Conservation (phyloP, 2,797 vertebrate genomes). For the Halcyon chelicuti region DNA sequence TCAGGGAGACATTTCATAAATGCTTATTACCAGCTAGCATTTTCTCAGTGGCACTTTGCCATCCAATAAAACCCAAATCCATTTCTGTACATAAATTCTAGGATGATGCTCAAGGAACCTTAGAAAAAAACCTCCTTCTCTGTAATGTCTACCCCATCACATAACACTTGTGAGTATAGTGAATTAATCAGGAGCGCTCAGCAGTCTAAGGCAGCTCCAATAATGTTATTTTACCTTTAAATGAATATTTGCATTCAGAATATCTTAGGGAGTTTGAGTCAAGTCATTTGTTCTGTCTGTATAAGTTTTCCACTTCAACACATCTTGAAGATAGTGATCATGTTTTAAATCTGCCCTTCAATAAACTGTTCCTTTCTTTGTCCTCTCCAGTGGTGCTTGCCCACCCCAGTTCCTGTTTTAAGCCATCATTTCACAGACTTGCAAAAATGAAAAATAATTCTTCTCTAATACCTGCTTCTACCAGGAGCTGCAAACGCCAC, state of each 20-base stretch:
- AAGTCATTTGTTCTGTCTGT: slow-evolving; percentile 4
- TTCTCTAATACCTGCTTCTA: slow-evolving; percentile 18
- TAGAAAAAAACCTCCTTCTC: accelerated
- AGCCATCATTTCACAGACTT: slow-evolving; percentile 28
- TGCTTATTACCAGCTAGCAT: not conserved
- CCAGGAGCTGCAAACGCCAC: not conserved
- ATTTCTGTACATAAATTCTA: not conserved
- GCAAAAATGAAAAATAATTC: slow-evolving; percentile 17
- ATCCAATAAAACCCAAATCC: not conserved
- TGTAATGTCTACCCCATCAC: not conserved
- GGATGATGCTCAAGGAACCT: not conserved
- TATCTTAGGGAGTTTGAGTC: not conserved
- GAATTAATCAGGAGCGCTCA: not conserved
- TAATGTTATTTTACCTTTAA: not conserved
- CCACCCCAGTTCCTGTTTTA: slow-evolving; percentile 9
- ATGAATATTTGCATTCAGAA: not conserved
- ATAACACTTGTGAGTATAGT: not conserved
- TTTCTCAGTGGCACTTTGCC: not conserved
- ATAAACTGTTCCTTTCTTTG: slow-evolving; percentile 29
- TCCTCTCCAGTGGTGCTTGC: not conserved
- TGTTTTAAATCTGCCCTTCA: slow-evolving; percentile 32
- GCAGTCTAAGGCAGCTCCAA: not conserved
- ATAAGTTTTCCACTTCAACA: not conserved
- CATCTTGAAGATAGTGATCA: not conserved
- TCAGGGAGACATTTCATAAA: not conserved